Conservation (phyloP, 2,888 invertebrate genomes). For the Temnothorax rugatulus region DNA sequence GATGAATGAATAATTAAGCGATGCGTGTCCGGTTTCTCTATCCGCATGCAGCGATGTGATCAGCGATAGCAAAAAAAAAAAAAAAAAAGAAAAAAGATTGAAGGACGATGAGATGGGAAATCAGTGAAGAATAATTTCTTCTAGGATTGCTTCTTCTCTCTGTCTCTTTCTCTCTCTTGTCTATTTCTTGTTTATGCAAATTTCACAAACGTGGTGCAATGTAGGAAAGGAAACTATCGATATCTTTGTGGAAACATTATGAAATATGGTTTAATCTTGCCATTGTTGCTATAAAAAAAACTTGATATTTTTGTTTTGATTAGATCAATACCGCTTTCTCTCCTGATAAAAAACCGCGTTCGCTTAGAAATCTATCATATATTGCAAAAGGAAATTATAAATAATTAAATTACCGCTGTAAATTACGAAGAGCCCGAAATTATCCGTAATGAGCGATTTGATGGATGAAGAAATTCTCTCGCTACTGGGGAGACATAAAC, state of each 20-base stretch:
- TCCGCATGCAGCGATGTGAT: background rate
- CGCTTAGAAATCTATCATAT: background rate
- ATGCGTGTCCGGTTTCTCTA: background rate
- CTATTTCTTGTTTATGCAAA: background rate
- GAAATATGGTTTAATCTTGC: background rate
- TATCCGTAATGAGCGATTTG: background rate
- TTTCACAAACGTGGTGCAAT: background rate
- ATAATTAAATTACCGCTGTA: background rate
- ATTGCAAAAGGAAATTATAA: background rate
- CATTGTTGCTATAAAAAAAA: background rate
- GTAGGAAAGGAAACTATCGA: background rate
- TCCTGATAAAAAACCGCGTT: background rate
- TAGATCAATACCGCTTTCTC: background rate
- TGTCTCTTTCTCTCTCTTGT: background rate
- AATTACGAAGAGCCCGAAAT: background rate
- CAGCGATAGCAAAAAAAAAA: background rate
- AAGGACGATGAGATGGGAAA: conserved; percentile 8
- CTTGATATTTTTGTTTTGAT: background rate
- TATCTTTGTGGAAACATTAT: background rate
- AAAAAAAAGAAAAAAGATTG: background rate
- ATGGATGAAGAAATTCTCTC: background rate
- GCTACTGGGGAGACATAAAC: background rate
- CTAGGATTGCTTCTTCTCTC: background rate
- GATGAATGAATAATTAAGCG: conserved; percentile 26
- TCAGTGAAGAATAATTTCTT: conserved; percentile 22